A percentile compares a stretch with the other conserved stretches of the same genome.
Evolutionary conservation across 2,888 invertebrate genomes (phyloP).

Genomic region (Ormyrus thymus): DNA sequence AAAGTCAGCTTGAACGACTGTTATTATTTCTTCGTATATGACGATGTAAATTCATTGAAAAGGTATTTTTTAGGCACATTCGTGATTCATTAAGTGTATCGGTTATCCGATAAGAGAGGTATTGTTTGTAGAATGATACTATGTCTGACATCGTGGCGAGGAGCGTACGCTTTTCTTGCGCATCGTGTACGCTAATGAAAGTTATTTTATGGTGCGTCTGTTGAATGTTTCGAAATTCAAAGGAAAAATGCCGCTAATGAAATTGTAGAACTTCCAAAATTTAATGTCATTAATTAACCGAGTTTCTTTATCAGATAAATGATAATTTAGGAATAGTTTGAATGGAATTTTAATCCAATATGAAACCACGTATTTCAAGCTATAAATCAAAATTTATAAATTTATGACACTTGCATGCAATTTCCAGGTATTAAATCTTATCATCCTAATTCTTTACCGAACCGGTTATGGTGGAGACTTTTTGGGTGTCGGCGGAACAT

Average conservation of each 20-base stretch:
- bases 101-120: conserved; percentile 40
- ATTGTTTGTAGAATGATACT: conserved; percentile 51
- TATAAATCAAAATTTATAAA: too few relatives aligned
- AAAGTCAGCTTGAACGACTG: not conserved
- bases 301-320: too few relatives aligned
- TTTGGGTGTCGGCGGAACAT: conserved; percentile 91
- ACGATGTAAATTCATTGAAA: conserved; percentile 23
- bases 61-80: conserved; percentile 14
- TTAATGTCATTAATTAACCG: too few relatives aligned
- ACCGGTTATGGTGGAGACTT: conserved; percentile 89
- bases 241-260: too few relatives aligned
- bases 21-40: not conserved
- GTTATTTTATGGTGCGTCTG: too few relatives aligned
- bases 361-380: too few relatives aligned
- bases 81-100: conserved; percentile 53
- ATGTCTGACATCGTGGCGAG: conserved; percentile 27
- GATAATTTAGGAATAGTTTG: too few relatives aligned
- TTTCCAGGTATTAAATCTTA: conserved; percentile 86
- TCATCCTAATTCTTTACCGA: conserved; percentile 87
- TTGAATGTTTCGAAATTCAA: too few relatives aligned
- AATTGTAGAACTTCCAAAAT: too few relatives aligned
- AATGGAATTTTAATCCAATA: too few relatives aligned
- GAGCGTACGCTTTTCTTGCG: not conserved
- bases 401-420: not conserved
- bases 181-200: too few relatives aligned